Base-by-base conservation (phyloP, 2,113 vertebrate genomes). In the Pollimyrus isidori region DNA sequence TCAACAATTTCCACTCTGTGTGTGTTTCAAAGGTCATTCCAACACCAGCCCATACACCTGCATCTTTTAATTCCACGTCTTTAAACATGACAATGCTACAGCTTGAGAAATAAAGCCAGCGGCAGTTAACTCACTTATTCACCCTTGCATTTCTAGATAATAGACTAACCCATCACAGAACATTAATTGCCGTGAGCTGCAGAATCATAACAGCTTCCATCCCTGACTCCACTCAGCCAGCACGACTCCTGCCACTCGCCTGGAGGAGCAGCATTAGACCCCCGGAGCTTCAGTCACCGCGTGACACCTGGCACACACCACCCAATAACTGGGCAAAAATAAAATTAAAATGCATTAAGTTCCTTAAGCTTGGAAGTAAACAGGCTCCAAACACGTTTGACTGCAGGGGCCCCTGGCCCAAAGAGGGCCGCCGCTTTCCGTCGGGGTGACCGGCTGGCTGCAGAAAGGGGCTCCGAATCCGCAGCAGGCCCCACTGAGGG, bases 91-190 rank as follows among this genome's bases (percentile, higher is more conserved):
- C 42, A 49, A 85, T 48, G 82, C 3, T 10, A 19, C 23, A 48
- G 45, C 82, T 48, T 48, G 69, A 30, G 35, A 76, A 76, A 76
- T 35, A 17, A 39, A 76, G 30, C 35, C 69, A 17, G 13, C 13
- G 39, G 69, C 30, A 39, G 26, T 76, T 76, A 7, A 76, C 30
- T 48, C 92, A 93, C 87, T 93, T 65, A 13, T n/a, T 93, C 90
- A 91, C 92, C 92, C 94, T 39, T 85, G 87, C 69, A 93, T 94
- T 93, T 92, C 90, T 92, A 93, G 92, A 88, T 87, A 88, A 91
- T 93, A 94, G 83, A 92, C 93, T 92, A 93, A 91, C 90, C 90
- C 91, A 88, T 93, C 92, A 93, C 94, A 95, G 91, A 76, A 56
- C 2, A 42, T 91, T 90, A 87, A 89, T 91, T 91, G 82, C 48